A percentile compares a stretch with the other conserved stretches of the same genome.
These are phyloP conservation scores for Lomographa bimaculata DNA, from an alignment of 2,888 invertebrate species.

Conservation along the genomic window DNA sequence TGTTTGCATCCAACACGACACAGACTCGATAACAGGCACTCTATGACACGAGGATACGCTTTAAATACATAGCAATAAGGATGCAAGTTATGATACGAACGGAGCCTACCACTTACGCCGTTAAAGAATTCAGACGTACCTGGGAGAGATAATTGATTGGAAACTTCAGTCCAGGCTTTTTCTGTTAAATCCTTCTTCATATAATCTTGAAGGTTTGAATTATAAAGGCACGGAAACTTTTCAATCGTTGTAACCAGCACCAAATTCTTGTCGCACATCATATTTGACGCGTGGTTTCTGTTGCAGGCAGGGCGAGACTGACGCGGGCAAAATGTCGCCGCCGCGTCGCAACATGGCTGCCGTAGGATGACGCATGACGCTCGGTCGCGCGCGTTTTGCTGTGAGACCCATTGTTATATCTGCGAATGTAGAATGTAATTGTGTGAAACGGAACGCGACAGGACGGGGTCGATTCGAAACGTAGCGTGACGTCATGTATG, in stretches of 20 bases:
- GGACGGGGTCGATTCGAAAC: no score
- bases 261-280: slow-evolving; percentile 50
- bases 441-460: slow-evolving; percentile 9
- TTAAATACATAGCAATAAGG: not conserved
- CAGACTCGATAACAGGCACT: slow-evolving; percentile 4
- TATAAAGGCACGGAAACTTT: slow-evolving; percentile 48
- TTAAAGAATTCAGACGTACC: slow-evolving; percentile 34
- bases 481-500: slow-evolving; percentile 7
- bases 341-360: slow-evolving; percentile 41
- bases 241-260: slow-evolving; percentile 44
- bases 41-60: no score
- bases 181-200: slow-evolving; percentile 48
- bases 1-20: slow-evolving; percentile 13
- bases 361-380: slow-evolving; percentile 35
- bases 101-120: slow-evolving; percentile 2
- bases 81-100: not conserved
- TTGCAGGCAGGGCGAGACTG: slow-evolving; percentile 27
- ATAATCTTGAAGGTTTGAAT: slow-evolving; percentile 43
- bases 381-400: slow-evolving; percentile 35
- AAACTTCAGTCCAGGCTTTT: slow-evolving; percentile 48
- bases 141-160: slow-evolving; percentile 38
- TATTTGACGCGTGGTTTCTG: slow-evolving; percentile 27
- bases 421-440: not conserved
- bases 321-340: slow-evolving; percentile 37
- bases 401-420: slow-evolving; percentile 32